These are phyloP conservation scores for Larimichthys polyactis DNA, from an alignment of 2,113 vertebrate genomes.

Conservation along the genomic window DNA sequence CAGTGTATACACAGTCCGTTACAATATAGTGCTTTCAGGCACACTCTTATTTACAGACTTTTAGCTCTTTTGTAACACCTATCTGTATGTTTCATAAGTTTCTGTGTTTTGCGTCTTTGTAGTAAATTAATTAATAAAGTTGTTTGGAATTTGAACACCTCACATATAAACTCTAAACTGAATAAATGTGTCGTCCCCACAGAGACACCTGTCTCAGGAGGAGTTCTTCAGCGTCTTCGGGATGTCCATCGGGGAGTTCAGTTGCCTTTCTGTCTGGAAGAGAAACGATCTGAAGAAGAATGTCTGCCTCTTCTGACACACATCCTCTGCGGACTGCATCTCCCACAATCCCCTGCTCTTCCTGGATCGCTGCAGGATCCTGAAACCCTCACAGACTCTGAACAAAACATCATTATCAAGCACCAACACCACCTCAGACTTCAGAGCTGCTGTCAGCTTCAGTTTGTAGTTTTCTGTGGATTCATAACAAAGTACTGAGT, in stretches of 20 bases:
- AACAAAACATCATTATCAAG: neutral
- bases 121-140: too few species aligned
- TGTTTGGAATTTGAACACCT: too few species aligned
- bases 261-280: constrained; percentile 92
- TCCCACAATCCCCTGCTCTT: constrained; percentile 55
- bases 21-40: too few species aligned
- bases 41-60: too few species aligned
- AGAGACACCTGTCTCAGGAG: constrained; percentile 91
- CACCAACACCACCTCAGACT: constrained; percentile 7
- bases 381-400: neutral
- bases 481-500: neutral
- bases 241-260: constrained; percentile 90
- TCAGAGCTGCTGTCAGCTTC: constrained; percentile 16
- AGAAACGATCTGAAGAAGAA: constrained; percentile 93
- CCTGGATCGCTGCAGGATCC: constrained; percentile 2
- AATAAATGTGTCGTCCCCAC: neutral
- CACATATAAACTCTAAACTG: too few species aligned
- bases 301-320: constrained; percentile 90
- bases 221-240: constrained; percentile 91
- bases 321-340: neutral
- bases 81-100: too few species aligned
- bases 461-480: constrained; percentile 1
- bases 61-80: too few species aligned
- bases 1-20: too few species aligned
- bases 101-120: too few species aligned